phyloP scores from a whole-genome alignment of 2,113 vertebrate species.

The Labeo catla region DNA sequence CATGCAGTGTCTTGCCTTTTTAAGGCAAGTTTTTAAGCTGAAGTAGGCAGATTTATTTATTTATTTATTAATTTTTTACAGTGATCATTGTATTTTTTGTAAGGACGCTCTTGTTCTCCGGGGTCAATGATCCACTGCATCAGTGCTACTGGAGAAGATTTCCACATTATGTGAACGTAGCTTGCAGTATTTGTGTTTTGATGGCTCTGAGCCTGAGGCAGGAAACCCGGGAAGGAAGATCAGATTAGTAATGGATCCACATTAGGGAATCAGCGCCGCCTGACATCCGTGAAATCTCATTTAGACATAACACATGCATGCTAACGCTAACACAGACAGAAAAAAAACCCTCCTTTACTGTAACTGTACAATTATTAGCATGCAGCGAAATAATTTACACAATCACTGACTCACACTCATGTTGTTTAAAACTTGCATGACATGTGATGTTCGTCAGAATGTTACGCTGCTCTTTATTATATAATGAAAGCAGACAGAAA shows the following conservation, averaged over 20 bases:
- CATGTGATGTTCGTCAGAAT: not conserved
- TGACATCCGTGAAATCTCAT: slow-evolving; percentile 15
- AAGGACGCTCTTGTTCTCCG: not conserved
- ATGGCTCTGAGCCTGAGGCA: slow-evolving; percentile 29
- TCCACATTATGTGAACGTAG: not conserved
- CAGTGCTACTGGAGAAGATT: not conserved
- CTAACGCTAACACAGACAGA: not conserved
- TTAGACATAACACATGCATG: slow-evolving; percentile 3
- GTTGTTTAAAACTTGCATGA: not conserved
- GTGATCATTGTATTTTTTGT: not conserved
- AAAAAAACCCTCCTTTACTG: too few species aligned
- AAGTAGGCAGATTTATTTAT: too few species aligned
- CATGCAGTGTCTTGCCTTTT: too few species aligned
- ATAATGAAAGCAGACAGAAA: not conserved
- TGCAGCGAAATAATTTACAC: not conserved
- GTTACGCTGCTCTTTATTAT: not conserved
- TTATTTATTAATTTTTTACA: too few species aligned
- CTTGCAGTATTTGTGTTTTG: slow-evolving; percentile 34
- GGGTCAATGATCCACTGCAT: not conserved
- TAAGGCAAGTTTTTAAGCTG: too few species aligned
- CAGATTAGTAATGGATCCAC: slow-evolving; percentile 59
- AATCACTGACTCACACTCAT: not conserved
- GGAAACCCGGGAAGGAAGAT: slow-evolving; percentile 59
- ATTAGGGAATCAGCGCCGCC: slow-evolving; percentile 21
- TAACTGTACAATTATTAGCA: not conserved